phyloP scores from a whole-genome alignment of 2,888 invertebrate genomes.

The Eupithecia subumbrata region DNA sequence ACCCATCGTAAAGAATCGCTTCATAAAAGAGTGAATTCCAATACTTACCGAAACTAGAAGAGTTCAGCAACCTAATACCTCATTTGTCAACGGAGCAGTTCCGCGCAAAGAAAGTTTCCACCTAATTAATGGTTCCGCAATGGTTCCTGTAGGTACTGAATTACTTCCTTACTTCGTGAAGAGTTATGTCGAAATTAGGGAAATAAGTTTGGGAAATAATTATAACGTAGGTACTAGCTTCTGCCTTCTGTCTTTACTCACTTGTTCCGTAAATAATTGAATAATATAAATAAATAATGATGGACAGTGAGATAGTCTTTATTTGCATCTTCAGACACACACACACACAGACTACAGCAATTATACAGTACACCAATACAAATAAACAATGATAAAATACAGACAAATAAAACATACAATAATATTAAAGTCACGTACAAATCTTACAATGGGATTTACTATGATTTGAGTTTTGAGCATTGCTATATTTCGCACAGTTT shows the following conservation, averaged over 20 bases:
- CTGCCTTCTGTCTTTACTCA: background rate
- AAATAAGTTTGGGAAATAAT: background rate
- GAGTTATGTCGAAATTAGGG: background rate
- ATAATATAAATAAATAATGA: too few relatives aligned
- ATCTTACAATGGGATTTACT: too few relatives aligned
- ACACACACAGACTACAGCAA: too few relatives aligned
- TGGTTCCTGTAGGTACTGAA: background rate
- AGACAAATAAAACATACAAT: too few relatives aligned
- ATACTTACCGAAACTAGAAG: background rate
- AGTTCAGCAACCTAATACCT: slow-evolving; percentile 20
- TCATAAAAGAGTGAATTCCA: background rate
- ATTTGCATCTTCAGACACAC: too few relatives aligned
- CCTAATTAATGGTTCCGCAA: slow-evolving; percentile 12
- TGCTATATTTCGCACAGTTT: too few relatives aligned
- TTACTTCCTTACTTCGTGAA: slow-evolving; percentile 2
- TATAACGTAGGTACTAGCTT: background rate
- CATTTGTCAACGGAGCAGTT: slow-evolving; percentile 32
- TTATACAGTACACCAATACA: too few relatives aligned
- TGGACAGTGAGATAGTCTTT: too few relatives aligned
- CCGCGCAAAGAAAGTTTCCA: slow-evolving; percentile 28
- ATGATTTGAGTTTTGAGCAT: too few relatives aligned
- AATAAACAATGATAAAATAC: too few relatives aligned
- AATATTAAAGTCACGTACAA: too few relatives aligned
- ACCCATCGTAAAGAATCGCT: background rate
- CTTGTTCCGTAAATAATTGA: background rate